Evolutionary conservation across 1,140 invertebrate species (phyloP), one percentile per base, ranked within the genome.

Genomic region (Radopholus similis): DNA sequence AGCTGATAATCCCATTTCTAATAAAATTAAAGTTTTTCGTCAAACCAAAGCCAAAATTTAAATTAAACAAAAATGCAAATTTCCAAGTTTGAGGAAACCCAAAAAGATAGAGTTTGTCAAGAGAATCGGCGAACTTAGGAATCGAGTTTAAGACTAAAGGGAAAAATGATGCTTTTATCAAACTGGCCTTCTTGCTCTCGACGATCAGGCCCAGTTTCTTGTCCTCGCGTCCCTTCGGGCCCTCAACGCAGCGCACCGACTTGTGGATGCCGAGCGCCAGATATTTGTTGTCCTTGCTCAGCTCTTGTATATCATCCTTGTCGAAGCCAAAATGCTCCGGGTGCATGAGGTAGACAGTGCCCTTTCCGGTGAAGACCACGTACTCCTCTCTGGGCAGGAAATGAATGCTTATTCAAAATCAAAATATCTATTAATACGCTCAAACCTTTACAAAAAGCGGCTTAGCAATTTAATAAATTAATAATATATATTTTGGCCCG

Each of bases 231-330:
- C 68, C 68, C 13, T n/a, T 34, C 2, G 68, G 68, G 21, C 68
- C 68, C 60, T 70, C 68, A 23, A 70, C 65, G 23, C 70, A 70
- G n/a, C 69, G 69, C 32, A 72, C 56, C 23, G 40, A 59, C 32
- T 71, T 72, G 18, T 73, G 69, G 30, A 55, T 40, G 9, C 69
- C 69, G 57, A 71, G 47, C 13, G 70, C 69, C 70, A 71, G n/a
- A 40, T 73, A 71, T 56, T 71, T 72, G 42, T 37, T 40, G 23
- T 66, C 23, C 8, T 47, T 32, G 23, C 58, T 59, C 23, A 71
- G 55, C 21, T 32, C 34, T 6, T 66, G 69, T 21, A 38, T 47
- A 47, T 71, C 69, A 1, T 66, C 47, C 13, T 35, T 6, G 40
- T 30, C 54, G 37, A 71, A 71, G 21, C 53, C 42, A 35, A 37